Base-by-base conservation (phyloP, 2,888 invertebrate species). In the Leucophenga maculata region DNA sequence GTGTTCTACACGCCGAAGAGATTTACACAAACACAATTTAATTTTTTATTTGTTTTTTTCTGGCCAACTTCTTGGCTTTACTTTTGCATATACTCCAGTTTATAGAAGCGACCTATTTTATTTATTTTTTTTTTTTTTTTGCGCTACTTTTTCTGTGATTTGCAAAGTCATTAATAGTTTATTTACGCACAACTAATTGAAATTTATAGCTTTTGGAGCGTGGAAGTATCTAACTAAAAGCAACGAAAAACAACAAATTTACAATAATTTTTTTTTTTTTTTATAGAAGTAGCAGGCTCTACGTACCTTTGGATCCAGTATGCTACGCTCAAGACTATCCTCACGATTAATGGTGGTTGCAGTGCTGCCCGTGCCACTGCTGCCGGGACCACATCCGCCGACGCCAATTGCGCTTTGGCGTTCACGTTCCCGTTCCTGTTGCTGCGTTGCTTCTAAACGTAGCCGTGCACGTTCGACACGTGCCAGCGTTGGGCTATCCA, bases 401-500 rank as follows among this genome's bases (percentile, higher is more conserved):
- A 74, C 72, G 55, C 78, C 76, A 9, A 70, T 76, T 62, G 77
- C 78, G 66, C 78, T 73, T 22, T 80, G 75, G 60, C 83, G 79
- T 8, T 74, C 74, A 68, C 76, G 72, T 57, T 76, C 77, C 11
- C 80, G 70, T 18, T 78, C 78, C 11, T 75, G 74, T 20, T 80
- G 78, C 72, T 83, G 78, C 68, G 85, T 74, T 50, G 84, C 90
- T 77, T 91, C 91, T 76, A 91, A 89, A 70, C 91, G 88, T 75
- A 91, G 83, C 77, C 91, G 89, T 57, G 91, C 91, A 79, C 91
- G 89, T 86, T 91, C 91, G 71, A 91, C 91, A 77, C 91, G 88
- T 73, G 91, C 91, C 80, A 91, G 87, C 75, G 91, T 91, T 75
- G 91, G 91, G 73, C 91, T 91, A 84, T 91, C 91, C 80, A 91